Conservation (phyloP, 2,888 invertebrate genomes). For the Meteorus cinctellus region DNA sequence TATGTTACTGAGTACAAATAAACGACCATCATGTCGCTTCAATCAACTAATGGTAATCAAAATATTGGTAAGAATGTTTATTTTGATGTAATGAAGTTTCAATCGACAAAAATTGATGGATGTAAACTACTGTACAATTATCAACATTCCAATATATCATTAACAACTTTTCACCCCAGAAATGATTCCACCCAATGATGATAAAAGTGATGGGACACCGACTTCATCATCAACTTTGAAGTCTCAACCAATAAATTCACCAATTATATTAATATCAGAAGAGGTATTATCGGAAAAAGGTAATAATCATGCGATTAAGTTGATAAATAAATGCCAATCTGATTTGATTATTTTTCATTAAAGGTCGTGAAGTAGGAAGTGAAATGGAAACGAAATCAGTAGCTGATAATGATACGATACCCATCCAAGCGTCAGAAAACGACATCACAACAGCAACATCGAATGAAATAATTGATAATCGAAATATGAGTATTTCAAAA, state of each 20-base stretch:
- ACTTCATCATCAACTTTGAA: slow-evolving; percentile 1
- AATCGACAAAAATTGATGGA: background rate
- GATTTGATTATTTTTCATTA: background rate
- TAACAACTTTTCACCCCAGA: background rate
- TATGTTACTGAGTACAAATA: background rate
- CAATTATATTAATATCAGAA: background rate
- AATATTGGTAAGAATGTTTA: slow-evolving; percentile 10
- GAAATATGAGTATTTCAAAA: background rate
- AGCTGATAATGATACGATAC: background rate
- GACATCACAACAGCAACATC: background rate
- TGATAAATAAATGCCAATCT: background rate
- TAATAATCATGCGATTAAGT: background rate
- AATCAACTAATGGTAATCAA: slow-evolving; percentile 4
- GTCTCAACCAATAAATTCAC: background rate
- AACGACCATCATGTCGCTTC: slow-evolving; percentile 11
- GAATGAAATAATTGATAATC: background rate
- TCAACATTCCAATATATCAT: background rate
- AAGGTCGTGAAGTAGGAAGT: background rate
- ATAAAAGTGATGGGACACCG: background rate
- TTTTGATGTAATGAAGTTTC: background rate
- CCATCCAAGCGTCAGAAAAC: background rate
- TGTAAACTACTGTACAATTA: background rate
- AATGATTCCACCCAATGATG: slow-evolving; percentile 23
- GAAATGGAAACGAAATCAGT: background rate
- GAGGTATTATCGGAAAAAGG: background rate